Base-by-base conservation (phyloP, 2,888 invertebrate species). In the Cheilosia vulpina region DNA sequence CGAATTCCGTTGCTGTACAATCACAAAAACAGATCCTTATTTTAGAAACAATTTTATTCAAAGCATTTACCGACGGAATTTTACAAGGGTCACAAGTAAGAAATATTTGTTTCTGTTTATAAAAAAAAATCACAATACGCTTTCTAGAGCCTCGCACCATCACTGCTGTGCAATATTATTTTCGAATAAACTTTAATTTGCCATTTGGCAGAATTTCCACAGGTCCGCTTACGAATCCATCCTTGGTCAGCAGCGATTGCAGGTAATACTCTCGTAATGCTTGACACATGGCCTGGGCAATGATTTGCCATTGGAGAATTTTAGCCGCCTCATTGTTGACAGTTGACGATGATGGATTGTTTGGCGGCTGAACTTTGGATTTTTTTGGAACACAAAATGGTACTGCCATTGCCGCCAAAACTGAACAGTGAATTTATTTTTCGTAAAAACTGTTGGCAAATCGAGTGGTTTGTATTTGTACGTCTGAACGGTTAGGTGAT, bases 241-340 rank as follows among this genome's bases (percentile, higher is more conserved):
- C 84, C 19, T 85, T 66, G 6, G 81, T 66, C 2, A 27, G 43
- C 0, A 78, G 69, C 24, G 88, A 89, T 83, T 90, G 89, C n/a
- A 88, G 85, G 76, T 90, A 90, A 58, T 91, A 91, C 31, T 91
- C 90, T 45, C 91, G 90, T 17, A 91, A 87, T 4, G 90, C 91
- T 73, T 91, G 90, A 75, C 91, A 91, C 90, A 91, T 90, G 60
- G 91, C 89, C 47, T 90, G 73, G 1, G 91, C 91, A 2, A 91
- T 89, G 62, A 90, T 87, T 87, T 91, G 90, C 91, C 91, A 91
- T 50, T 90, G 91, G 21, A 89, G 60, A 66, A 90, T 68, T 17
- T 53, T 55, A 4, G 72, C 80, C 62, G 68, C 31, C 27, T 85
- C 81, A 13, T 71, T 53, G 50, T 81, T 57, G 43, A 21, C n/a